Percentiles rank a stretch among this genome's conserved stretches.
Conservation (phyloP, 2,113 vertebrate species). For the Corythornis vintsioides region DNA sequence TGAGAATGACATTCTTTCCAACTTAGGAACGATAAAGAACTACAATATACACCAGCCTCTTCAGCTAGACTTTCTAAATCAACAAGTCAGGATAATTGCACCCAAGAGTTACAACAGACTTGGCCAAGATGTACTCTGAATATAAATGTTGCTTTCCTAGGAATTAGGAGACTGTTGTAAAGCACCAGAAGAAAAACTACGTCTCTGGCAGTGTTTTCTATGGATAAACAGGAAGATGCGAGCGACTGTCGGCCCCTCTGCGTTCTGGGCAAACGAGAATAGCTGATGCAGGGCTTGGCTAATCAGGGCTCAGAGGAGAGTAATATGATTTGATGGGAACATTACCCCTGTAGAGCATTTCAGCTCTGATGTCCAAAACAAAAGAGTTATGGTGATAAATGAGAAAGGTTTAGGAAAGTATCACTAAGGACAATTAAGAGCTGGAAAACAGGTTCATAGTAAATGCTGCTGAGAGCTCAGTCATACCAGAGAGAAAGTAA, state of each 20-base stretch:
- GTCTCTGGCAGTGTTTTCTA: background rate
- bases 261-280: background rate
- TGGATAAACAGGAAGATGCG: background rate
- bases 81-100: background rate
- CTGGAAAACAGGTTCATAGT: background rate
- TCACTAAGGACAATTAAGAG: background rate
- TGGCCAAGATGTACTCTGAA: background rate
- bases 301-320: background rate
- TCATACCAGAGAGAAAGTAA: background rate
- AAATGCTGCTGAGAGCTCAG: background rate
- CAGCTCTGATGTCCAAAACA: background rate
- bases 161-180: background rate
- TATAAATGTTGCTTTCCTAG: background rate
- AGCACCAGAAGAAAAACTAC: background rate
- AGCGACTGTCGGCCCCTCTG: background rate
- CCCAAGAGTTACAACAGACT: background rate
- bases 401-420: background rate
- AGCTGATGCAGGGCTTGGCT: slow-evolving; percentile 22
- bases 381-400: background rate
- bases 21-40: background rate
- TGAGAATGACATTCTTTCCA: background rate
- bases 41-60: background rate
- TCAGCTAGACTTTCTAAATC: background rate
- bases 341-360: background rate
- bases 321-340: background rate